Evolutionary conservation across 2,113 vertebrate species (phyloP).

Genomic region (Todiramphus chloris): DNA sequence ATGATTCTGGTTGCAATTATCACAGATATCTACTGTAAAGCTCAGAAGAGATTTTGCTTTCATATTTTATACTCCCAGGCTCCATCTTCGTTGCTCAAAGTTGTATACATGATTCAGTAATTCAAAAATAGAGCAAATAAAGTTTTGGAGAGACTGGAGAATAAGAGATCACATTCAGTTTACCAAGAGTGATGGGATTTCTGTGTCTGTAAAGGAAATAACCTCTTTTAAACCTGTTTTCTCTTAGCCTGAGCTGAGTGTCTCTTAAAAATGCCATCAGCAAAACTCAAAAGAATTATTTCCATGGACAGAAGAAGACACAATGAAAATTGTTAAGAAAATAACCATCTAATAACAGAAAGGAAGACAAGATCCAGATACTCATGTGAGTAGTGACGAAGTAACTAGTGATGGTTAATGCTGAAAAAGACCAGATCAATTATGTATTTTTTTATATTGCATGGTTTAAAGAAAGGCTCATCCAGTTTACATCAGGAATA

Average conservation of each 20-base stretch:
- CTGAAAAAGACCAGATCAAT: neutral
- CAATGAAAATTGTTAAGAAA: neutral
- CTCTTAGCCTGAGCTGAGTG: neutral
- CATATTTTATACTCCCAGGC: neutral
- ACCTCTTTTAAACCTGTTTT: neutral
- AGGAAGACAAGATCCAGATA: neutral
- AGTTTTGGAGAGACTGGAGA: neutral
- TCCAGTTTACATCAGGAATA: neutral
- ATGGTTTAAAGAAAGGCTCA: neutral
- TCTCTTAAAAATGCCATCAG: neutral
- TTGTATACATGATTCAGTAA: neutral
- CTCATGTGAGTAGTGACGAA: neutral
- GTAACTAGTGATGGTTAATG: neutral
- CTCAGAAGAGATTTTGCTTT: neutral
- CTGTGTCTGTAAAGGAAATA: neutral
- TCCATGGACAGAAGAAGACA: neutral
- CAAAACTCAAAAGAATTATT: neutral
- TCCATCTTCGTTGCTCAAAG: neutral
- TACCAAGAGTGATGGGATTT: neutral
- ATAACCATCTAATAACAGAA: neutral
- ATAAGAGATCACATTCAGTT: neutral
- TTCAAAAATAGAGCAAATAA: neutral
- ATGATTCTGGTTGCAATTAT: neutral
- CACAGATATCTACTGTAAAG: neutral
- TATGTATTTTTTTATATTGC: neutral